Evolutionary conservation across 2,888 invertebrate species (phyloP).

Genomic region (Priocnemis perturbator): DNA sequence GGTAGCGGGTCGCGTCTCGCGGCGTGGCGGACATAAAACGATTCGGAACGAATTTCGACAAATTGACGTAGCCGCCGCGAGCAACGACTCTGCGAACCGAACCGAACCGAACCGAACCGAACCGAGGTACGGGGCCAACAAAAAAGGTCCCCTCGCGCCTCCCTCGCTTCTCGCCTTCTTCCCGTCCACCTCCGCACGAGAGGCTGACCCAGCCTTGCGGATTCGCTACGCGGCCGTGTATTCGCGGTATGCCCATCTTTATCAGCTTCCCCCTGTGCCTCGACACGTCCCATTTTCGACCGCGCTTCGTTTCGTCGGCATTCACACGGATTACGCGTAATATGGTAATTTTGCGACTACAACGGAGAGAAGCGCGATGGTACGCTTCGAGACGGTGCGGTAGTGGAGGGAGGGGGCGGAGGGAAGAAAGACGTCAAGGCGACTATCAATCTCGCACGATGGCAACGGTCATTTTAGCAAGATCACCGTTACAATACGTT

Average conservation of each 20-base stretch:
- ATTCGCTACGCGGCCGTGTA: too few relatives aligned
- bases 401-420: too few relatives aligned
- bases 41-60: conserved; percentile 76
- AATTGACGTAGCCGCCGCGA: conserved; percentile 71
- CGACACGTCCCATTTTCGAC: background rate
- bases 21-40: conserved; percentile 73
- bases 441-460: too few relatives aligned
- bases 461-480: too few relatives aligned
- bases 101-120: conserved; percentile 50
- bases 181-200: conserved; percentile 5
- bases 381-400: too few relatives aligned
- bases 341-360: too few relatives aligned
- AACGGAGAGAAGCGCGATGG: too few relatives aligned
- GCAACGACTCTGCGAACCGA: conserved; percentile 54
- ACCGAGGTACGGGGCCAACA: conserved; percentile 40
- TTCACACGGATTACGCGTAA: too few relatives aligned
- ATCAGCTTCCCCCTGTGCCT: conserved; percentile 6
- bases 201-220: too few relatives aligned
- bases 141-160: conserved; percentile 46
- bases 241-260: too few relatives aligned
- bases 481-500: too few relatives aligned
- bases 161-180: conserved; percentile 6
- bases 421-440: too few relatives aligned
- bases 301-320: conserved; percentile 1
- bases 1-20: conserved; percentile 70